phyloP scores from a whole-genome alignment of 2,888 invertebrate genomes.

The Nemurella pictetii region DNA sequence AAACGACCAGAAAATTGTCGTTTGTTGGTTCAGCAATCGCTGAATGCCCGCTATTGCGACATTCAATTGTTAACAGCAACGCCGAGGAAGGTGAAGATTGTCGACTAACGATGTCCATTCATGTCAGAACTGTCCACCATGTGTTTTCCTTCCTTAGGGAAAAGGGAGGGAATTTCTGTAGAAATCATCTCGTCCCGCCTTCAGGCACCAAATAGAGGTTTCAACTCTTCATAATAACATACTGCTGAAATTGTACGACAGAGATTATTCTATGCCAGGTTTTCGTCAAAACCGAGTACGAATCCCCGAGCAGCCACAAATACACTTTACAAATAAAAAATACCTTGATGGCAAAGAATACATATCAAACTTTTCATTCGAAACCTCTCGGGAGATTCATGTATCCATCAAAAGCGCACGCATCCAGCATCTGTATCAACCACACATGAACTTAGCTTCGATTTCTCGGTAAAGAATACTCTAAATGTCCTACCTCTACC shows the following conservation, averaged over 20 bases:
- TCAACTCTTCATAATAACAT: background rate
- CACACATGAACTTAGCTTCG: no score
- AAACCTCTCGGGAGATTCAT: no score
- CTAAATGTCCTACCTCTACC: no score
- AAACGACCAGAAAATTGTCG: slow-evolving; percentile 19
- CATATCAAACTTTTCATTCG: no score
- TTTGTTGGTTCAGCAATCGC: background rate
- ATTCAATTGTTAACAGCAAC: slow-evolving; percentile 1
- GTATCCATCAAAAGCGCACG: no score
- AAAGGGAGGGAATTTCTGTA: background rate
- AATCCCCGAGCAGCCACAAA: background rate
- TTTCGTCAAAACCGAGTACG: background rate
- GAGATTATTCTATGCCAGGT: background rate
- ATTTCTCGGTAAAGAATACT: no score
- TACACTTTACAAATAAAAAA: background rate
- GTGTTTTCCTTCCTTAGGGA: background rate
- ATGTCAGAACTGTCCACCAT: slow-evolving; percentile 17
- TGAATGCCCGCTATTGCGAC: slow-evolving; percentile 3
- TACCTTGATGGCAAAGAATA: no score
- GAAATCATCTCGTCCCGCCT: background rate
- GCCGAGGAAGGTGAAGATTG: background rate
- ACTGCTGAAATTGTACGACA: background rate
- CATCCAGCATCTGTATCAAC: no score
- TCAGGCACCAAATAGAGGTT: background rate
- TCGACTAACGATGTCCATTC: slow-evolving; percentile 34